These are phyloP conservation scores for Fulmarus glacialis DNA, from an alignment of 2,113 vertebrate species.

Conservation along the genomic window DNA sequence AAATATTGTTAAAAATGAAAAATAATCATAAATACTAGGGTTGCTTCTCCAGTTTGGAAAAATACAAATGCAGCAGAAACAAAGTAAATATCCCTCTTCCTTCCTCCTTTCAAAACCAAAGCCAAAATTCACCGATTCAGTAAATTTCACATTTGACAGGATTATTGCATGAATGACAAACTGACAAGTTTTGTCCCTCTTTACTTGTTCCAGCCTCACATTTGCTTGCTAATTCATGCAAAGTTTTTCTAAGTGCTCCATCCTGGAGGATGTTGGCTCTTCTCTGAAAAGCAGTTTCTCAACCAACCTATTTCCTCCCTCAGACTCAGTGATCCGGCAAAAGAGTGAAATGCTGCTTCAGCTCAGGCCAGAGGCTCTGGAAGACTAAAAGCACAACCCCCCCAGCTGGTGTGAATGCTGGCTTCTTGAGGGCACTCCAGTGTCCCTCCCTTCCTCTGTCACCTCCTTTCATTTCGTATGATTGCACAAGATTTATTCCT, in stretches of 20 bases:
- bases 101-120: not conserved
- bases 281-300: constrained; percentile 5
- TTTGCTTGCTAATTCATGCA: constrained; percentile 62
- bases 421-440: not conserved
- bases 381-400: not conserved
- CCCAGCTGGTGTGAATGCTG: not conserved
- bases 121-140: constrained; percentile 16
- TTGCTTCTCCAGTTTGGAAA: not conserved
- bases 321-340: not conserved
- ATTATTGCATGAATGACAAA: constrained; percentile 26
- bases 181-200: constrained; percentile 47
- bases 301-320: constrained; percentile 19
- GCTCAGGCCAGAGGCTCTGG: not conserved
- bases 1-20: not conserved
- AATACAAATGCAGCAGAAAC: not conserved
- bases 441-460: not conserved
- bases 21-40: not conserved
- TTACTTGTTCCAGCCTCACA: constrained; percentile 42
- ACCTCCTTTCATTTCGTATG: not conserved
- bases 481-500: not conserved
- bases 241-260: constrained; percentile 41
- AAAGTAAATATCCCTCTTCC: not conserved
- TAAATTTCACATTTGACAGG: not conserved
- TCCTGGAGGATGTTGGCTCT: constrained; percentile 32
- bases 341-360: not conserved